phyloP scores from a whole-genome alignment of 2,888 invertebrate species.

The Noctua janthe region DNA sequence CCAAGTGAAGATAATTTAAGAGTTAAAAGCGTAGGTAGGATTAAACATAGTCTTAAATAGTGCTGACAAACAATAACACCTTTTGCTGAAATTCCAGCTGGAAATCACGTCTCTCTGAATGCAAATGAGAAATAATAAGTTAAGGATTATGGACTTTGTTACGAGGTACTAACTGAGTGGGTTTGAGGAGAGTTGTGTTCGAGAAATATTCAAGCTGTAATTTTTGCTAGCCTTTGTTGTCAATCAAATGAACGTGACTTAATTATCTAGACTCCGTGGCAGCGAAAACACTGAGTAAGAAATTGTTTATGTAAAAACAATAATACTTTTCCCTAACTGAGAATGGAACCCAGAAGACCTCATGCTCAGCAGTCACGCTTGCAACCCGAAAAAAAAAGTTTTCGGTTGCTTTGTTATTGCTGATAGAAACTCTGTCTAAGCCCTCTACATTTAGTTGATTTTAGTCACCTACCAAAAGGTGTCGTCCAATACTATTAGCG shows the following conservation, averaged over 20 bases:
- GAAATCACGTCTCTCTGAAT: conserved; percentile 66
- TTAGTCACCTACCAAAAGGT: neutral
- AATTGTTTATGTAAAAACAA: neutral
- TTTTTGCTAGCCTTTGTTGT: neutral
- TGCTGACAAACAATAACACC: conserved; percentile 62
- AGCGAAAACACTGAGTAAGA: neutral
- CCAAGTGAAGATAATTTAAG: neutral
- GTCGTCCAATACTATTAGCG: neutral
- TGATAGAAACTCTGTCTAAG: neutral
- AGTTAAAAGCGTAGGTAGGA: conserved; percentile 32
- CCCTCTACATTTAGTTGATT: too few relatives aligned
- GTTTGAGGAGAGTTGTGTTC: neutral
- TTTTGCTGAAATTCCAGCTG: conserved; percentile 59
- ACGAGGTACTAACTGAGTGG: conserved; percentile 16
- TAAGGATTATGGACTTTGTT: conserved; percentile 63
- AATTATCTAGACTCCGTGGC: neutral
- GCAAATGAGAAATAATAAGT: conserved; percentile 71
- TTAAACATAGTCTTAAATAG: conserved; percentile 41
- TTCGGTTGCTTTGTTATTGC: neutral
- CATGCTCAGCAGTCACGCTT: neutral
- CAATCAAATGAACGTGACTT: neutral
- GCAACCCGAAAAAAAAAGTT: neutral
- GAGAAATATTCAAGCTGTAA: neutral
- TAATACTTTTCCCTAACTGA: neutral
- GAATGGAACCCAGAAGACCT: neutral